Evolutionary conservation across 2,797 vertebrate genomes (phyloP), one percentile per base, ranked within the genome.

Genomic region (Poecilia picta): DNA sequence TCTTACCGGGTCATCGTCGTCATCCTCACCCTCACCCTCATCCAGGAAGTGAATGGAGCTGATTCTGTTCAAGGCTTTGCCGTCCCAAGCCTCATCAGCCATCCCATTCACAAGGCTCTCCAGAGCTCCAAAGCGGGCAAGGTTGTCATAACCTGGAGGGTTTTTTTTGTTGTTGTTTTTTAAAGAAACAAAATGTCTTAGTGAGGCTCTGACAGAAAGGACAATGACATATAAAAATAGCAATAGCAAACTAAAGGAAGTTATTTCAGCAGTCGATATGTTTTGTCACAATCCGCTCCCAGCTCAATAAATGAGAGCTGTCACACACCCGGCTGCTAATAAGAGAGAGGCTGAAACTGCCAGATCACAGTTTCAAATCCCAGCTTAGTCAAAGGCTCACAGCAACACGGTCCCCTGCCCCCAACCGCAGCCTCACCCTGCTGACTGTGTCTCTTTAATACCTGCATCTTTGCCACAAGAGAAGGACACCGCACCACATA

Each of bases 31-130:
- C 2, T 97, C 98, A 4, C 97, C 96, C 2, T 97, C 98, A 74
- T 98, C 98, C 81, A 98, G 81, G 92, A 99, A 99, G 76, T 98
- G 97, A 92, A 99, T 99, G 86, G 97, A 96, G 74, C 98, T 99
- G 94, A 97, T 97, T 93, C 98, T 94, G 89, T 98, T 97, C 70
- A 94, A 85, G 8, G 96, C 95, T 59, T 93, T 94, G 88, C 96
- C 94, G 33, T 97, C 97, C 98, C 98, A 99, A 0, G 96, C 94
- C 89, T 98, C 98, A 1, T 99, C 97, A 3, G 95, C 95, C 93
- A 96, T 91, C n/a, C 97, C 97, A 8, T 95, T 97, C 79, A 99
- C 97, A 85, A 99, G 89, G 89, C 95, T 98, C 93, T 99, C 97
- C 91, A 99, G 85, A 0, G 96, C 98, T n/a, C 97, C 97, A 15